Evolutionary conservation across 2,797 vertebrate species (phyloP).

Genomic region (Scomberomorus guttatus): DNA sequence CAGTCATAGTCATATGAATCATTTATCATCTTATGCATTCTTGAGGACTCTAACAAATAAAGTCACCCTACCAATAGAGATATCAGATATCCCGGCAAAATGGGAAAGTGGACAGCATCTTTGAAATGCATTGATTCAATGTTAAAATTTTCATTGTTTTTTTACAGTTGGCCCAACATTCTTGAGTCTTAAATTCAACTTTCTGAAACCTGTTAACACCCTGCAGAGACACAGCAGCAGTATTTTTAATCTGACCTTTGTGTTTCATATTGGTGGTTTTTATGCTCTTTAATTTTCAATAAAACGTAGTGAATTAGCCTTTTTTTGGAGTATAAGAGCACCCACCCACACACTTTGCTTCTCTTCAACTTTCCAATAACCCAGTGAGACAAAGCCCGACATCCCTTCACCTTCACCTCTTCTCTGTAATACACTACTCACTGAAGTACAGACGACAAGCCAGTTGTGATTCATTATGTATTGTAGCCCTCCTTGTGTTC

Average conservation of each 20-base stretch:
- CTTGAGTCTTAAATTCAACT: too few species aligned
- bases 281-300: neutral
- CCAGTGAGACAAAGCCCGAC: constrained; percentile 12
- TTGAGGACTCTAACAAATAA: too few species aligned
- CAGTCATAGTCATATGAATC: too few species aligned
- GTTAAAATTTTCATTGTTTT: neutral
- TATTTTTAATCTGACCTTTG: neutral
- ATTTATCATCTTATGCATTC: too few species aligned
- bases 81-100: too few species aligned
- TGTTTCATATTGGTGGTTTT: neutral
- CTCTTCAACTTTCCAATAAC: constrained; percentile 4
- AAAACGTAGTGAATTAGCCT: neutral
- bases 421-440: constrained; percentile 28
- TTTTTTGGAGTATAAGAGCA: neutral
- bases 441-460: constrained; percentile 9
- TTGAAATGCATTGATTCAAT: too few species aligned
- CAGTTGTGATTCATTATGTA: constrained; percentile 62
- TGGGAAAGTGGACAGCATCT: too few species aligned
- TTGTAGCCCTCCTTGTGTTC: constrained; percentile 39
- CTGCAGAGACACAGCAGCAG: neutral
- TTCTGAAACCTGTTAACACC: too few species aligned
- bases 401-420: constrained; percentile 40
- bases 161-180: too few species aligned
- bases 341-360: neutral
- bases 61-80: too few species aligned